These are phyloP conservation scores for Meiosimyza decipiens DNA, from an alignment of 2,888 invertebrate species.

Conservation along the genomic window DNA sequence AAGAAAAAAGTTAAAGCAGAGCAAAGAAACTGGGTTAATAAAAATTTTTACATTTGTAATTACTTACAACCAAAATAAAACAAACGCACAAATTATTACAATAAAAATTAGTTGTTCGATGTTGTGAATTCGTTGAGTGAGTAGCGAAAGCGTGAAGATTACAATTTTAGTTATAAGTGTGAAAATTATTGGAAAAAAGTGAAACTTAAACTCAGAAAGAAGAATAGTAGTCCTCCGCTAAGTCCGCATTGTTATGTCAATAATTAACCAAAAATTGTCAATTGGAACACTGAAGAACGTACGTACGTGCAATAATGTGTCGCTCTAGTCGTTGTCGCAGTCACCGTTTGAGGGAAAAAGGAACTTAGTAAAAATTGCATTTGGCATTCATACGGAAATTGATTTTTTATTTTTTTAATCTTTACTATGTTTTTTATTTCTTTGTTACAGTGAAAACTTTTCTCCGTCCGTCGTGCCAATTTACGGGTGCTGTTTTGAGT, in stretches of 20 bases:
- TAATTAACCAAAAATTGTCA: constrained; percentile 43
- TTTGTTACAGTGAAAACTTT: not conserved
- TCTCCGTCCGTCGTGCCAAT: not conserved
- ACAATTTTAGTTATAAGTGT: not conserved
- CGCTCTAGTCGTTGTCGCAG: not conserved
- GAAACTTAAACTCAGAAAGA: constrained; percentile 1
- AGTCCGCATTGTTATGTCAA: constrained; percentile 43
- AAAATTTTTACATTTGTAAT: constrained; percentile 30
- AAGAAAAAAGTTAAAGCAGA: constrained; percentile 33
- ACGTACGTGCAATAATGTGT: constrained; percentile 3
- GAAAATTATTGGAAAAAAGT: not conserved
- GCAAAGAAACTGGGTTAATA: constrained; percentile 31
- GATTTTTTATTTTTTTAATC: constrained; percentile 32
- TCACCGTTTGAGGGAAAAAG: constrained; percentile 1
- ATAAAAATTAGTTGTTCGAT: constrained; percentile 8
- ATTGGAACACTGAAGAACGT: constrained; percentile 27
- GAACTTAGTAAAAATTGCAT: constrained; percentile 28
- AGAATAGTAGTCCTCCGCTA: constrained; percentile 20
- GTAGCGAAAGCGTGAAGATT: constrained; percentile 19
- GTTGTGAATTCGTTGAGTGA: constrained; percentile 29
- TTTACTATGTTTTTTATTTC: not conserved
- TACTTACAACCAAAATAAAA: constrained; percentile 25
- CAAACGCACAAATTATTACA: not conserved
- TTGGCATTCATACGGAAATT: constrained; percentile 36
- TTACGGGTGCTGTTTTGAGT: too few species aligned